A percentile compares a stretch with the other conserved stretches of the same genome.
These are phyloP conservation scores for Atethmia centrago DNA, from an alignment of 2,888 invertebrate species.

Conservation along the genomic window DNA sequence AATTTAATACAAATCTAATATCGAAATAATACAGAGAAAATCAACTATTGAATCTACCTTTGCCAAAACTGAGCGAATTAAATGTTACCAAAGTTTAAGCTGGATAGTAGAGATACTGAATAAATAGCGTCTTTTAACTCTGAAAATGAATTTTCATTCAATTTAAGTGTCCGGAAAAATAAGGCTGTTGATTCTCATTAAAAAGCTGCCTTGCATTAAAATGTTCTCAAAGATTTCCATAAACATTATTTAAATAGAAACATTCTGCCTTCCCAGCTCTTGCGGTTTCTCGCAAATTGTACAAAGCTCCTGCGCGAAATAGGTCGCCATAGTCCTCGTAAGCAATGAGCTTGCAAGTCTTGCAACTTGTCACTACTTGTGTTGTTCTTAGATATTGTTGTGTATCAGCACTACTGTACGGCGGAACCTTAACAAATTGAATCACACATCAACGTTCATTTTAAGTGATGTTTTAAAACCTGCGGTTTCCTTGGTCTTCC, in stretches of 20 bases:
- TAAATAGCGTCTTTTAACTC: not conserved
- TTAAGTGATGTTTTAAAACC: conserved; percentile 34
- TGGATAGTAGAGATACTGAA: not conserved
- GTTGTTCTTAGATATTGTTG: conserved; percentile 35
- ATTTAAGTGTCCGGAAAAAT: conserved; percentile 28
- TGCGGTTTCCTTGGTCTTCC: conserved; percentile 2
- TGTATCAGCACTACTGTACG: conserved; percentile 25
- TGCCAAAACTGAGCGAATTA: not conserved
- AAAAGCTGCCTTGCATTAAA: conserved; percentile 49
- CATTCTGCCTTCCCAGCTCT: conserved; percentile 40
- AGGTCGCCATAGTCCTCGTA: conserved; percentile 40
- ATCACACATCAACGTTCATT: conserved; percentile 44
- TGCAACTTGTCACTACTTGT: conserved; percentile 43
- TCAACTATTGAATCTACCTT: not conserved
- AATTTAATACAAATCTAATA: too few species aligned
- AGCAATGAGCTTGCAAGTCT: conserved; percentile 52
- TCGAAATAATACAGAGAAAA: not conserved
- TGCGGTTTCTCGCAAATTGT: conserved; percentile 55
- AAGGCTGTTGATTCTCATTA: conserved; percentile 41
- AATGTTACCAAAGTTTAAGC: not conserved
- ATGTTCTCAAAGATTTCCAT: conserved; percentile 50
- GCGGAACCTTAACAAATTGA: conserved; percentile 39
- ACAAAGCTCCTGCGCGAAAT: conserved; percentile 46
- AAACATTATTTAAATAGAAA: conserved; percentile 56
- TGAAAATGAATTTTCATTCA: conserved; percentile 26